phyloP scores from a whole-genome alignment of 1,140 invertebrate genomes.

The Babylonia areolata region DNA sequence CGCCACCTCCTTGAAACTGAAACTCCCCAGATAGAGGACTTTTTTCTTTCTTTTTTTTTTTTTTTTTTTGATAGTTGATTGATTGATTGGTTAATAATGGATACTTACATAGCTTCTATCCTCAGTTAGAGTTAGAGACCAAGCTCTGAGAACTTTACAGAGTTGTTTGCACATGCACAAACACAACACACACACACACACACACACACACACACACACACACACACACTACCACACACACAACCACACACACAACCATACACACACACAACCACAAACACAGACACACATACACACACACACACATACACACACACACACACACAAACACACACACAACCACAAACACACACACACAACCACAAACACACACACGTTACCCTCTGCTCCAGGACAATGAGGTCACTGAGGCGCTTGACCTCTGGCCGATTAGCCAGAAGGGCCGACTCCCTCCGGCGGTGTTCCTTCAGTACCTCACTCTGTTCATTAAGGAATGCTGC shows the following conservation, averaged over 20 bases:
- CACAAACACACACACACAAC: background rate
- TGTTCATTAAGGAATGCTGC: constrained; percentile 49
- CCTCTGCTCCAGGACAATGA: constrained; percentile 65
- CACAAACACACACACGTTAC: constrained; percentile 42
- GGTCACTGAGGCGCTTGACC: constrained; percentile 65
- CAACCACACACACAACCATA: background rate
- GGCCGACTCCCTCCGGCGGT: constrained; percentile 49
- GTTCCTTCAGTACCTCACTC: constrained; percentile 44
- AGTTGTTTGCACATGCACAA: too few relatives aligned
- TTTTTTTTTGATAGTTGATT: too few relatives aligned
- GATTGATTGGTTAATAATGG: too few relatives aligned
- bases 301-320: background rate
- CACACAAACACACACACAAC: background rate
- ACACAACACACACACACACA: background rate
- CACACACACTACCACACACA: background rate
- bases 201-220: background rate
- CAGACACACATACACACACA: constrained; percentile 4
- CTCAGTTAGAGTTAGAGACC: too few relatives aligned
- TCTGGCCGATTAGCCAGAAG: constrained; percentile 58
- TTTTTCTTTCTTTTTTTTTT: too few relatives aligned
- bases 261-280: too few relatives aligned
- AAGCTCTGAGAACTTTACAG: too few relatives aligned
- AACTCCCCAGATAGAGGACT: too few relatives aligned
- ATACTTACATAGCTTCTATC: too few relatives aligned
- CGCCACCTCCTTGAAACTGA: too few relatives aligned